Base-by-base conservation (phyloP, 1,140 invertebrate genomes). In the Bombus pyrosoma region DNA sequence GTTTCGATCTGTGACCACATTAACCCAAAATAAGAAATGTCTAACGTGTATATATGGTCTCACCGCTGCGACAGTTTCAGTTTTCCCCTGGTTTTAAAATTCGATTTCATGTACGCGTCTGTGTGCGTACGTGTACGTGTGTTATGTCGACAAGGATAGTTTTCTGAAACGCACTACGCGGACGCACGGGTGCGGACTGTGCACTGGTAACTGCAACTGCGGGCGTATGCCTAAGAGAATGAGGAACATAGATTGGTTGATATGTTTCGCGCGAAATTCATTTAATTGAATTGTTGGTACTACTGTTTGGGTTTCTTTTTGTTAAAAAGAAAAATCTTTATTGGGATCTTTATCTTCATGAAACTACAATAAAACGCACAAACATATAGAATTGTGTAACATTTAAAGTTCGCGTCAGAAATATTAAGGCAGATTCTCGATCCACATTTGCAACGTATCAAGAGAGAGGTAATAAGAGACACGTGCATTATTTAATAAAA, bases 131-230 rank as follows among this genome's bases (percentile, higher is more conserved):
- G 47, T 66, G n/a, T 34, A 18, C 41, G 28, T 72, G 64, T 79
- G 41, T 34, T 72, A 57, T 64, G 66, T 53, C 62, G 73, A 37
- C 66, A 43, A 83, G 64, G 66, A 69, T 64, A 72, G 66, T 47
- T 64, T 82, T 64, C 43, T 41, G 47, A 73, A n/a, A 89, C 72
- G 57, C 74, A 73, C 86, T 76, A 80, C 79, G 71, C 83, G 72
- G 34, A 39, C 59, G 72, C 15, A 78, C 87, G 81, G 81, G 87
- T 77, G 84, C 90, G 84, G 86, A 90, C 80, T 83, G 86, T 83
- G 41, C 81, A 74, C 68, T 75, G 69, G 75, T 74, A 77, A 89
- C 87, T 82, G 75, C 89, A 83, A 87, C 62, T 86, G 78, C 87
- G 87, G 85, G 88, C 75, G 86, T 89, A 89, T 47, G 75, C 78